Base-by-base conservation (phyloP, 2,888 invertebrate species). In the Prosopocoilus inquinatus region DNA sequence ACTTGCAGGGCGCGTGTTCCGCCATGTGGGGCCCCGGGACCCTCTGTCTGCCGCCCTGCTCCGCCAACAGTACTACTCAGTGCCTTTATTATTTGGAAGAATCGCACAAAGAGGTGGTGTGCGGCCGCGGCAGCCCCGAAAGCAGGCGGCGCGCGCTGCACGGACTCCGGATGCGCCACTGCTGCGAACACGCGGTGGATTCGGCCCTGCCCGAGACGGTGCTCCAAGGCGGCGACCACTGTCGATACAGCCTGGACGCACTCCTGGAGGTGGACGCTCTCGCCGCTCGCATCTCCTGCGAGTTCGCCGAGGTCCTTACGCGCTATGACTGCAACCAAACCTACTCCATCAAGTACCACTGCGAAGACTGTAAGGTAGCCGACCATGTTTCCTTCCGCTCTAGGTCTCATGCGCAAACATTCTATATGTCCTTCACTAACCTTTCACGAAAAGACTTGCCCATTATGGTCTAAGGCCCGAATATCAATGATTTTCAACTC, bases 251-350 rank as follows among this genome's bases (percentile, higher is more conserved):
- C 76, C 82, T 91, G 75, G 82, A 82, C 75, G 86, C 87, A 78
- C 83, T 91, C 74, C 82, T 90, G 75, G 82, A 83, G 71, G 84
- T 89, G 75, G 91, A 91, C 80, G 82, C 82, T 69, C 81, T 90
- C 81, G 90, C 90, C 75, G 86, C 86, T 75, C 85, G 87, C 79
- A 85, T 91, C 77, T 87, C 89, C 77, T 91, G 90, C 81, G 88
- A 88, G 79, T 87, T 91, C 80, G 85, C 85, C 78, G 87, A 88
- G 81, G 86, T 91, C 80, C 86, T 92, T 79, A 82, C 83, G 75
- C 88, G 92, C 78, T 92, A 91, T 84, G 92, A 93, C 81, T 92
- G 92, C 83, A 86, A 86, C 73, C 92, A 91, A 82, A 83, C 87
- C 77, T 93, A 91, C 82, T 91, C 92, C 79, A 87, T 91, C 80